A percentile compares a stretch with the other conserved stretches of the same genome.
phyloP scores from a whole-genome alignment of 2,888 invertebrate species.

The Scaptomyza flava region DNA sequence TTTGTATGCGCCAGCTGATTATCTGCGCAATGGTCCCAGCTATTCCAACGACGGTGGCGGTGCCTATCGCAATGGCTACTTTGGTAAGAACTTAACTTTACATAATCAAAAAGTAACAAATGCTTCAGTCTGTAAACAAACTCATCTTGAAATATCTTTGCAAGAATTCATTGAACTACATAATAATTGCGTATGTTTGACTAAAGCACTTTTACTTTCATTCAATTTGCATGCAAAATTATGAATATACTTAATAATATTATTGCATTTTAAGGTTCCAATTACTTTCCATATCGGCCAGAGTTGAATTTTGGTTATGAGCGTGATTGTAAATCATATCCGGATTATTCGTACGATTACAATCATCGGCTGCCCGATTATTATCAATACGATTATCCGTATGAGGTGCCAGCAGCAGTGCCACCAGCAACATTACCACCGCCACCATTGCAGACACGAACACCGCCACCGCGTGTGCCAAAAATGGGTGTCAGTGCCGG shows the following conservation, averaged over 20 bases:
- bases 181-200: too few relatives aligned
- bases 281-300: conserved; percentile 84
- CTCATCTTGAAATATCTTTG: too few relatives aligned
- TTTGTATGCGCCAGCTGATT: conserved; percentile 80
- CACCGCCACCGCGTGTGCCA: conserved; percentile 83
- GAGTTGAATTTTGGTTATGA: conserved; percentile 82
- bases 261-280: conserved; percentile 72
- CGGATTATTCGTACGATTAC: conserved; percentile 83
- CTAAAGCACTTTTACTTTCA: too few relatives aligned
- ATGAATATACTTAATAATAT: too few relatives aligned
- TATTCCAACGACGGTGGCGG: conserved; percentile 81
- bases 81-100: conserved; percentile 66
- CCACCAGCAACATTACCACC: conserved; percentile 37
- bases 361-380: conserved; percentile 82
- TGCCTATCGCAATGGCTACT: conserved; percentile 81
- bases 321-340: conserved; percentile 84
- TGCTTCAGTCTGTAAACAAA: too few relatives aligned
- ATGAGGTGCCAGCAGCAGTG: conserved; percentile 69
- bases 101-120: too few relatives aligned
- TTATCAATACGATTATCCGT: conserved; percentile 82
- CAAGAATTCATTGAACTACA: too few relatives aligned
- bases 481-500: conserved; percentile 84
- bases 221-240: too few relatives aligned
- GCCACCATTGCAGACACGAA: conserved; percentile 64
- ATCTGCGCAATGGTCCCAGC: conserved; percentile 81